Base-by-base conservation (phyloP, 2,113 vertebrate genomes). In the Scomber colias region DNA sequence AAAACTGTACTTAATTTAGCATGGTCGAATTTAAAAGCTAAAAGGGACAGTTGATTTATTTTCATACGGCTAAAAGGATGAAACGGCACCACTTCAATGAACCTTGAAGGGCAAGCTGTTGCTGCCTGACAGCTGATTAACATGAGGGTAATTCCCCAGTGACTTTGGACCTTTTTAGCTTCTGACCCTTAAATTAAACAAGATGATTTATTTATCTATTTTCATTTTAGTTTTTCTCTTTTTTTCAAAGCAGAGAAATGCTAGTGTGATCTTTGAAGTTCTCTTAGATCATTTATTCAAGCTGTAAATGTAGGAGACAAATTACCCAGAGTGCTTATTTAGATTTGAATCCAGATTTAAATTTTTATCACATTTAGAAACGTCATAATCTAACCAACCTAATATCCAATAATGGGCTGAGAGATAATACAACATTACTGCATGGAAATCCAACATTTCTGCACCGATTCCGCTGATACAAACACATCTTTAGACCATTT, bases 61-160 rank as follows among this genome's bases (percentile, higher is more conserved):
- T 53, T 59, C 10, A 19, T 59, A 53, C 73, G 60, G 16, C 51
- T 50, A 11, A 12, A 31, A 24, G 75, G 68, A 83, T 61, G 71
- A 72, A 67, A 49, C 45, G 21, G 44, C 64, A 46, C 66, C 44
- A 51, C 53, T 63, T 69, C 60, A 81, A 30, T 75, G 75, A 77
- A 68, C 61, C 66, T 17, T 71, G 66, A 83, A 89, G 77, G 65
- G 65, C 61, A 53, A 80, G 64, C 63, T 31, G 71, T 27, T 71
- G 49, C 71, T 62, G 24, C 76, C 51, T 81, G 82, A 89, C 79
- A 77, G 70, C 40, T 81, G 86, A 88, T 24, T 72, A 76, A 57
- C 81, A 64, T 35, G 14, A 56, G 30, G 21, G 5, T 70, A 31
- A 70, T 56, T 71, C 68, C 71, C 60, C 12, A 31, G 60, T 50